Conservation (phyloP, 2,888 invertebrate species). For the Aricia artaxerxes region DNA sequence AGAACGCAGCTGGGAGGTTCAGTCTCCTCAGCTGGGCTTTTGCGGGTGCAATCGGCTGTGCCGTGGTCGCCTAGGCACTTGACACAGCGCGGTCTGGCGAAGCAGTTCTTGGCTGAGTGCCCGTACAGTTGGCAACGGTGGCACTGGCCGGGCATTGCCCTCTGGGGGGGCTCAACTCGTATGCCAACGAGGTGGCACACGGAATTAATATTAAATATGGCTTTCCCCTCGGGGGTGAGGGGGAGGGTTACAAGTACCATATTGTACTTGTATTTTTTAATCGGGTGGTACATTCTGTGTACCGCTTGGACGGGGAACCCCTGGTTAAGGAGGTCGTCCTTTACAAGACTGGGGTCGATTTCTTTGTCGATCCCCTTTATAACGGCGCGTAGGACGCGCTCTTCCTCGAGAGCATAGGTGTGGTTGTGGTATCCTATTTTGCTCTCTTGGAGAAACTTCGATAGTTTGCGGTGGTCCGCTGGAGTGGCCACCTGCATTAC, state of each 20-base stretch:
- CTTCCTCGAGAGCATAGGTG: conserved; percentile 29
- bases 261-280: background rate
- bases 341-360: too few relatives aligned
- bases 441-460: background rate
- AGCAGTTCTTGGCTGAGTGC: conserved; percentile 24
- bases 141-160: conserved; percentile 20
- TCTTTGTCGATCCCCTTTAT: background rate
- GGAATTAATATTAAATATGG: background rate
- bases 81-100: conserved; percentile 20
- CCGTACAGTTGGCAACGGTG: conserved; percentile 32
- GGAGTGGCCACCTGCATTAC: background rate
- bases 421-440: background rate
- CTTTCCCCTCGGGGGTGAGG: background rate
- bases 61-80: conserved; percentile 31
- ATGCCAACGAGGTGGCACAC: background rate
- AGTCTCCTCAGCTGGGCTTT: background rate
- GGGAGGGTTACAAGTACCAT: background rate
- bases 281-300: background rate
- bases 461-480: background rate
- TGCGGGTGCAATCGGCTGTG: background rate
- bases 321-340: too few relatives aligned
- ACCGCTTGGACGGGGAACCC: background rate
- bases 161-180: background rate
- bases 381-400: conserved; percentile 25
- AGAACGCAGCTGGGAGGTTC: conserved; percentile 30